phyloP scores from a whole-genome alignment of 2,113 vertebrate species.

The Pardalotus punctatus region DNA sequence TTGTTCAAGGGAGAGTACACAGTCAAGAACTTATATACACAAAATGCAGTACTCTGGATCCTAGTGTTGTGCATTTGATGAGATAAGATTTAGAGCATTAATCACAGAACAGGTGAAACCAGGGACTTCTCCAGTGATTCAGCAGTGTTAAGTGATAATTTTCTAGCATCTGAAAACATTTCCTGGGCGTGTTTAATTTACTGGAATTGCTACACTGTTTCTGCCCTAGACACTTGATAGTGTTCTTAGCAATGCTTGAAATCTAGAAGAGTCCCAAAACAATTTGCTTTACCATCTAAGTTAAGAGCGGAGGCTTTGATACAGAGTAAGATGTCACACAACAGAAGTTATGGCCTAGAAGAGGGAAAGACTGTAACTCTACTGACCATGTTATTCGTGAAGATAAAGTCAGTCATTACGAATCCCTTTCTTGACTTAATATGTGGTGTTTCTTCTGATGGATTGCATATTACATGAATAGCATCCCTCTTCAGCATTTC shows the following conservation, averaged over 20 bases:
- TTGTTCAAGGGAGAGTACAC: background rate
- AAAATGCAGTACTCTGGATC: background rate
- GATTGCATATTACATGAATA: background rate
- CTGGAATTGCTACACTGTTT: background rate
- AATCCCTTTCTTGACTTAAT: background rate
- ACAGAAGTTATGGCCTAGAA: background rate
- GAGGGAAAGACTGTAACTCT: background rate
- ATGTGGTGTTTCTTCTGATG: background rate
- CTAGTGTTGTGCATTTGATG: background rate
- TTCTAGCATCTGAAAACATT: background rate
- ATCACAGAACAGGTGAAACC: background rate
- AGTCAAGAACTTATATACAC: accelerated
- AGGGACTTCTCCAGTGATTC: background rate
- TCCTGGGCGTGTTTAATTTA: background rate
- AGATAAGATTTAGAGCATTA: background rate
- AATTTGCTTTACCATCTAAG: background rate
- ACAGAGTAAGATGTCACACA: background rate
- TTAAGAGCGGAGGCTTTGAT: background rate
- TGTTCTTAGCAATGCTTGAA: background rate
- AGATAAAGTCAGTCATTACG: background rate
- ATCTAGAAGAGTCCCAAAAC: background rate
- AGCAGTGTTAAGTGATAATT: background rate
- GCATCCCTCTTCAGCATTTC: background rate
- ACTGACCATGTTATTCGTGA: background rate
- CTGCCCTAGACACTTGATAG: background rate